A percentile compares a stretch with the other conserved stretches of the same genome.
These are phyloP conservation scores for Fregata magnificens DNA, from an alignment of 2,113 vertebrate species.

Conservation along the genomic window DNA sequence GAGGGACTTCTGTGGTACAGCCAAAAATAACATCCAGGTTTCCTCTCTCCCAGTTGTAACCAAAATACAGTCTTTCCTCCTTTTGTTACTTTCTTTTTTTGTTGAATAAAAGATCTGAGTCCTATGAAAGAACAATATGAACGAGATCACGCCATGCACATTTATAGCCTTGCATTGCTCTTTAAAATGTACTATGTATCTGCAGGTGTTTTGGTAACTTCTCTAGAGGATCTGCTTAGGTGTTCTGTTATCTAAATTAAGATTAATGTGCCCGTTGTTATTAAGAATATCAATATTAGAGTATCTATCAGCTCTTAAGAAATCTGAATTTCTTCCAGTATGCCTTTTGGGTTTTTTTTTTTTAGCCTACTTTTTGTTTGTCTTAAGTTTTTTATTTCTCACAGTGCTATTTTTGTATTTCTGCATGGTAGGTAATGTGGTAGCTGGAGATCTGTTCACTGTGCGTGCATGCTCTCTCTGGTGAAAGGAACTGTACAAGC, in stretches of 20 bases:
- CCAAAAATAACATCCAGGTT: background rate
- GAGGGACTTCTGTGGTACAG: background rate
- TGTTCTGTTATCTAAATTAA: background rate
- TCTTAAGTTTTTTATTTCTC: background rate
- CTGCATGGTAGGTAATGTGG: background rate
- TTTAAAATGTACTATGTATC: background rate
- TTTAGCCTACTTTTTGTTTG: background rate
- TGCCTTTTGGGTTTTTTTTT: background rate
- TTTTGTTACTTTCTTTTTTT: slow-evolving; percentile 4
- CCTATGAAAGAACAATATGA: background rate
- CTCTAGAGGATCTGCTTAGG: background rate
- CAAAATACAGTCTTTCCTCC: background rate
- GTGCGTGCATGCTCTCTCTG: background rate
- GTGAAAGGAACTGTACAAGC: background rate
- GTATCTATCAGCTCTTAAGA: background rate
- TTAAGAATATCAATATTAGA: background rate
- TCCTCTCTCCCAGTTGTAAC: background rate
- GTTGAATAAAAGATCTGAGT: background rate
- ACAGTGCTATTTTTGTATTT: background rate
- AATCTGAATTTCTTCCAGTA: background rate
- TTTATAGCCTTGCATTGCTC: background rate
- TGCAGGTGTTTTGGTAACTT: background rate
- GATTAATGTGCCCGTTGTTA: background rate
- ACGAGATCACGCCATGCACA: background rate
- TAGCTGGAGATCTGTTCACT: background rate